These are phyloP conservation scores for Sorex maritimensis DNA, from an alignment of 2,797 vertebrate species.

Conservation along the genomic window DNA sequence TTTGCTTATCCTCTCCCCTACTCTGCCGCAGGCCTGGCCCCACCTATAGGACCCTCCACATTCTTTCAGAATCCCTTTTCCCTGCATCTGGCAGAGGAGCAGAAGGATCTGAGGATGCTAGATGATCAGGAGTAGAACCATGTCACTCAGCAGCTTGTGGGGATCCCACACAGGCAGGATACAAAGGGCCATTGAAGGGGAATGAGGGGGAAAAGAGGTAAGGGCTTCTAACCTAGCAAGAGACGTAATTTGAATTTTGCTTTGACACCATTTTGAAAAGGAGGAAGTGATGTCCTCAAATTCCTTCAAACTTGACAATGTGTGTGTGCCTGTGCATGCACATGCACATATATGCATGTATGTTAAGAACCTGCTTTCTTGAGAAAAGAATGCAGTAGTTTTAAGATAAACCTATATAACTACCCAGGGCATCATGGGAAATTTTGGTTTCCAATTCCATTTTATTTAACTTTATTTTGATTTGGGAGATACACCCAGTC, in stretches of 20 bases:
- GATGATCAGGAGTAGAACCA: background rate
- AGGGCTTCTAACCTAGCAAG: too few species aligned
- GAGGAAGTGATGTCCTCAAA: background rate
- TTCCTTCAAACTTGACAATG: too few species aligned
- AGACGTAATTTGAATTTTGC: background rate
- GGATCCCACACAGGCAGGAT: background rate
- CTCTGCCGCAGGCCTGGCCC: background rate
- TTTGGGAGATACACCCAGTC: too few species aligned
- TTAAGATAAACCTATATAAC: constrained; percentile 18
- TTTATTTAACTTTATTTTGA: too few species aligned
- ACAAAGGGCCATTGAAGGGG: background rate
- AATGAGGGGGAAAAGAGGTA: too few species aligned
- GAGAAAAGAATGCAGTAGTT: constrained; percentile 50
- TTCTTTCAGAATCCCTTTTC: background rate
- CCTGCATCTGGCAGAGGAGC: background rate
- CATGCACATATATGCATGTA: background rate
- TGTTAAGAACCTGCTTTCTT: background rate
- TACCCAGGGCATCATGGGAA: constrained; percentile 48
- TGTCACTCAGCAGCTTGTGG: too few species aligned
- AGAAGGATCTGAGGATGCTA: background rate
- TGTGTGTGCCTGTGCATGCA: background rate
- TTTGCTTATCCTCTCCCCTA: background rate
- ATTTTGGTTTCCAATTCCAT: background rate
- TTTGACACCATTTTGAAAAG: background rate
- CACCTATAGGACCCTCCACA: too few species aligned